Conservation (phyloP, 2,113 vertebrate species). For the Carollia perspicillata region DNA sequence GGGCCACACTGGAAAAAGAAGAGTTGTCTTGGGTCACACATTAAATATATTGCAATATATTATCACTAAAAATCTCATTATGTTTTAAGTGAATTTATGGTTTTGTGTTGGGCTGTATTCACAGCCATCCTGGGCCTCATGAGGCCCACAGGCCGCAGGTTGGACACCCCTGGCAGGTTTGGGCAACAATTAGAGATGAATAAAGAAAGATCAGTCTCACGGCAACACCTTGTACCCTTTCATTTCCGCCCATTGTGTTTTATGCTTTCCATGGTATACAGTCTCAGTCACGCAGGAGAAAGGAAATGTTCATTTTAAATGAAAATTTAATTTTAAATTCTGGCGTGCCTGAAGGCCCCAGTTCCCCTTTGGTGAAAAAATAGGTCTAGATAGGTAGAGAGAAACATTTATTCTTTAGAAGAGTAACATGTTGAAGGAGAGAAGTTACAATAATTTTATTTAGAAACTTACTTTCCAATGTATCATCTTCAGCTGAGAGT, state of each 20-base stretch:
- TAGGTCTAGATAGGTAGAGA: neutral
- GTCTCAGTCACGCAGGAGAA: neutral
- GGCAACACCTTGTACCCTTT: too few species aligned
- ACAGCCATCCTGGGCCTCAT: too few species aligned
- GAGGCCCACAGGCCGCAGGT: too few species aligned
- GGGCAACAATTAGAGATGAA: neutral
- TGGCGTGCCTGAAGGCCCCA: neutral
- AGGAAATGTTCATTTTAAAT: neutral
- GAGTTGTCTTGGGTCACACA: too few species aligned
- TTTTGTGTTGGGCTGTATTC: too few species aligned
- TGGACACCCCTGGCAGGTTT: neutral
- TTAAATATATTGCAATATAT: too few species aligned
- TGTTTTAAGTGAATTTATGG: too few species aligned
- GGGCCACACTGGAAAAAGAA: too few species aligned
- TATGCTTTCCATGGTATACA: accelerated
- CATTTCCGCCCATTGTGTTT: accelerated
- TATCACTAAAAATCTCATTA: too few species aligned
- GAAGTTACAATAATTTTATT: neutral
- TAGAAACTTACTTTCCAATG: neutral
- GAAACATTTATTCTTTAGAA: neutral
- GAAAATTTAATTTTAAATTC: neutral
- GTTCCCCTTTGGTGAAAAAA: neutral
- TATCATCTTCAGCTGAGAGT: neutral
- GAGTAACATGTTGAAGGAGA: neutral
- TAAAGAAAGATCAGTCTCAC: neutral